Evolutionary conservation across 2,113 vertebrate species (phyloP).

Genomic region (Larimichthys polyactis): DNA sequence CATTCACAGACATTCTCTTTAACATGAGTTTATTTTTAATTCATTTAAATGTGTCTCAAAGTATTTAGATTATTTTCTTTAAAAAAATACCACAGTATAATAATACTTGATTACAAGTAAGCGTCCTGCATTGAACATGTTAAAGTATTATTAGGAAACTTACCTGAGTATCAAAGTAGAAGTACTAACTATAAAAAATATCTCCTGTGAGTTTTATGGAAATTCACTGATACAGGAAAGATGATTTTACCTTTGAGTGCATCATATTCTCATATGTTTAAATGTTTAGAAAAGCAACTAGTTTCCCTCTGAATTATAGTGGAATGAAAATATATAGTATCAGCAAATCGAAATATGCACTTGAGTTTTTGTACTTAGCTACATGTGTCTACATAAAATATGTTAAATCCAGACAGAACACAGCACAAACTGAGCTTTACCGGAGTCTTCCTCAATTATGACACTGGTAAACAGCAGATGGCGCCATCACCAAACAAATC

Average conservation of each 20-base stretch:
- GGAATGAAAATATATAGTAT: too few species aligned
- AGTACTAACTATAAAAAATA: background rate
- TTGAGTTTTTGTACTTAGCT: background rate
- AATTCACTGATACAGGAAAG: background rate
- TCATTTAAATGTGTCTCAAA: background rate
- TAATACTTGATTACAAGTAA: background rate
- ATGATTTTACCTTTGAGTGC: background rate
- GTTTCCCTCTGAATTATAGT: background rate
- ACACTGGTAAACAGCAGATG: constrained; percentile 48
- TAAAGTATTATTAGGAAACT: background rate
- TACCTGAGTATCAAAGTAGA: background rate
- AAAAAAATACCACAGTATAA: background rate
- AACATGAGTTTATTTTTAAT: background rate
- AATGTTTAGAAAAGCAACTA: too few species aligned
- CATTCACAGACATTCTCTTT: background rate
- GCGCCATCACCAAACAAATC: constrained; percentile 27
- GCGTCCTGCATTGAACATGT: background rate
- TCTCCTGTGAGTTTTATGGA: background rate
- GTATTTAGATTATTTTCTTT: background rate
- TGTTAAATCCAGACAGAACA: background rate
- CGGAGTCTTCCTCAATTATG: background rate
- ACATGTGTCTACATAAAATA: background rate
- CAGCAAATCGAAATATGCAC: too few species aligned
- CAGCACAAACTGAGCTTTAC: background rate
- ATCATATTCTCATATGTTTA: background rate